Base-by-base conservation (phyloP, 2,888 invertebrate species). In the Diadromus collaris region DNA sequence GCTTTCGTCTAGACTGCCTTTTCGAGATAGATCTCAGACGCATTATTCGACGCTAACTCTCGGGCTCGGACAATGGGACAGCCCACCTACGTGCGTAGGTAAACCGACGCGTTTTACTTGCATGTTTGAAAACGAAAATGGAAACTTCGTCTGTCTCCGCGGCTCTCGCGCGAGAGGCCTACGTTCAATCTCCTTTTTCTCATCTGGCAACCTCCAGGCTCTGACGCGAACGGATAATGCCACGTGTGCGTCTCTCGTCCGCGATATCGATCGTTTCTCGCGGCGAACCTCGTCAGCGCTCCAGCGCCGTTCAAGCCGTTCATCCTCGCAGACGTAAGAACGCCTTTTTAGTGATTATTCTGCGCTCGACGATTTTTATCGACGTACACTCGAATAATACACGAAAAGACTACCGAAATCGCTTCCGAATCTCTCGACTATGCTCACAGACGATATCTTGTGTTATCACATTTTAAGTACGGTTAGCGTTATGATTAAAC, bases 31-130 rank as follows among this genome's bases (percentile, higher is more conserved):
- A 74, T 70, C 54, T 61, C 67, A 19, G 48, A 54, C 61, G 44
- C 64, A 46, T 29, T 48, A 44, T 56, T 44, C 63, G 32, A 9
- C 38, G 46, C 41, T 60, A 69, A 58, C 51, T 48, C 24, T 13
- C 13, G 51, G 51, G 34, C 51, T 29, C 9, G 61, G 65, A 78
- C 78, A 78, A 78, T 75, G 51, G 68, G 46, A 61, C 44, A 71
- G 16, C 60, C 68, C 65, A 67, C 70, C 75, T 65, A 71, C 78
- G 78, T 78, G 75, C 75, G 78, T 78, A 71, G 61, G 65, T 69
- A 46, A 54, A 51, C 5, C 29, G 56, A 69, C 58, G 38, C 38
- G 63, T 74, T 69, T 60, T 69, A 69, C 64, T 56, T 38, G 60
- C 41, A 34, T 19, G 44, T 27, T 19, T 29, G 32, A 38, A 29